A percentile compares a stretch with the other conserved stretches of the same genome.
Conservation (phyloP, 2,888 invertebrate genomes). For the Agrotis exclamationis region DNA sequence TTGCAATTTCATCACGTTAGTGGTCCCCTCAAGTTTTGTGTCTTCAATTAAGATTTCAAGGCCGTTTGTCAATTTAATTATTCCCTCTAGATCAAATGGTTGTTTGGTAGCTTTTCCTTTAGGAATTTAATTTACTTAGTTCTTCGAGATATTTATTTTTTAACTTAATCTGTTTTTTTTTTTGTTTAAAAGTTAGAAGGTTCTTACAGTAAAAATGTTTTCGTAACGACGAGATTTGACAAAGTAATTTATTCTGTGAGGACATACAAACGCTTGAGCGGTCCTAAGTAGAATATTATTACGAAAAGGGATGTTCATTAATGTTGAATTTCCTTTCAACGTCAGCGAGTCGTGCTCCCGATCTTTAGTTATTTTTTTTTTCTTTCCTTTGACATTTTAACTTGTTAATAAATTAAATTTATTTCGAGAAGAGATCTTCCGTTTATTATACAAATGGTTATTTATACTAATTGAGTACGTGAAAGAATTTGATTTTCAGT, state of each 20-base stretch:
- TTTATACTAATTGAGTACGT: slow-evolving; percentile 53
- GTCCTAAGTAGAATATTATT: slow-evolving; percentile 63
- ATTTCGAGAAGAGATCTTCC: slow-evolving; percentile 46
- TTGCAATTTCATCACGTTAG: slow-evolving; percentile 67
- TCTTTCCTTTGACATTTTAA: slow-evolving; percentile 68
- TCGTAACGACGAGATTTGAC: slow-evolving; percentile 41
- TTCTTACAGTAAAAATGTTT: slow-evolving; percentile 15
- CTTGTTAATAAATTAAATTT: slow-evolving; percentile 63
- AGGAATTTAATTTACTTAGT: neutral
- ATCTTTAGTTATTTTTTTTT: slow-evolving; percentile 60
- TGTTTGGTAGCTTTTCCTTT: slow-evolving; percentile 15
- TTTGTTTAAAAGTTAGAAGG: slow-evolving; percentile 8
- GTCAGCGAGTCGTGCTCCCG: slow-evolving; percentile 65
- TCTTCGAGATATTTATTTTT: neutral
- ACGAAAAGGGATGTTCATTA: slow-evolving; percentile 70
- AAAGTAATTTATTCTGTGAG: slow-evolving; percentile 65
- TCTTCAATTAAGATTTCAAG: slow-evolving; percentile 59
- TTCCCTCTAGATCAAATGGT: slow-evolving; percentile 8
- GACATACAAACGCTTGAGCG: slow-evolving; percentile 57
- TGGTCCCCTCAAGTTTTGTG: slow-evolving; percentile 39
- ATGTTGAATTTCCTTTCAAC: slow-evolving; percentile 71
- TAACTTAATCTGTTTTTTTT: neutral
- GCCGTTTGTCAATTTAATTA: slow-evolving; percentile 44
- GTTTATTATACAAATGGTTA: slow-evolving; percentile 52
- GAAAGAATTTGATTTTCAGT: slow-evolving; percentile 33